Conservation (phyloP, 2,888 invertebrate species). For the Spatulosminthurus flaviceps region DNA sequence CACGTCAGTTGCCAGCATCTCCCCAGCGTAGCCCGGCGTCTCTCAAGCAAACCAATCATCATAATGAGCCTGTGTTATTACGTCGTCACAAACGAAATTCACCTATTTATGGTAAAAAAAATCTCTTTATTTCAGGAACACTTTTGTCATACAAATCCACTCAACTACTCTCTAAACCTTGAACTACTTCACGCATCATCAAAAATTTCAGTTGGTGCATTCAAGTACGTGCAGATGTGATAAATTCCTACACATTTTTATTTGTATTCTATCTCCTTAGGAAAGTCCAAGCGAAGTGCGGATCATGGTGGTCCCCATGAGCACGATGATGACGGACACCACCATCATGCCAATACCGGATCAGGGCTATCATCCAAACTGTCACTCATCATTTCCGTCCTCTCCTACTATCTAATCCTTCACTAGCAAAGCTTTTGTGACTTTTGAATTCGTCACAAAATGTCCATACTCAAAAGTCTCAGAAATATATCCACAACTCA, state of each 20-base stretch:
- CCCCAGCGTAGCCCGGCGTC: constrained; percentile 15
- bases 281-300: constrained; percentile 33
- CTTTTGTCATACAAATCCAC: too few species aligned
- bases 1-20: background rate
- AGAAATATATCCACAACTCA: background rate
- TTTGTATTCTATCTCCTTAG: background rate
- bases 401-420: constrained; percentile 4
- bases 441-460: too few species aligned
- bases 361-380: constrained; percentile 5
- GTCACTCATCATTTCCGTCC: constrained; percentile 9
- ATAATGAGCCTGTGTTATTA: background rate
- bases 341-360: background rate
- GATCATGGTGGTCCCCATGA: constrained; percentile 37
- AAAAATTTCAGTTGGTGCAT: background rate
- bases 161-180: too few species aligned
- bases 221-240: background rate
- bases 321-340: constrained; percentile 29
- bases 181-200: too few species aligned
- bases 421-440: background rate
- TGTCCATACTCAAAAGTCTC: background rate
- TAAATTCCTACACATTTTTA: background rate
- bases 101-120: background rate
- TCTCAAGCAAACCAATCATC: background rate
- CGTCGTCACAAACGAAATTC: background rate
- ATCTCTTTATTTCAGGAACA: too few species aligned